Percentiles rank a stretch among this genome's conserved stretches.
phyloP scores from a whole-genome alignment of 2,797 vertebrate species.

The Synanceia verrucosa region DNA sequence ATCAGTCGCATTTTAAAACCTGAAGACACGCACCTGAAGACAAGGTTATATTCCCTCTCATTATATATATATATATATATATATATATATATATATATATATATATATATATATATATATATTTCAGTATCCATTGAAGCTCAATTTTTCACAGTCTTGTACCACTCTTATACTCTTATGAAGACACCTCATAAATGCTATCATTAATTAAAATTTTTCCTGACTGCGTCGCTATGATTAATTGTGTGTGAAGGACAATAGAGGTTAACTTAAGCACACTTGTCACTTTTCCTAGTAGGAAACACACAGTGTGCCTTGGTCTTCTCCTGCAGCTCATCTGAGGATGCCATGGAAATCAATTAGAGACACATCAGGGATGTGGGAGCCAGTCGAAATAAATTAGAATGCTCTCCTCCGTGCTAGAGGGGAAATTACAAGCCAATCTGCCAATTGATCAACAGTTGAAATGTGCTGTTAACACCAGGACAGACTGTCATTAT shows the following conservation, averaged over 20 bases:
- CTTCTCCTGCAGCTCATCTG: slow-evolving; percentile 27
- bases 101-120: too few relatives aligned
- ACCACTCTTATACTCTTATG: slow-evolving; percentile 32
- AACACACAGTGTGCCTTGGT: background rate
- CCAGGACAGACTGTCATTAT: slow-evolving; percentile 53
- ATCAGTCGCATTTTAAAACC: slow-evolving; percentile 45
- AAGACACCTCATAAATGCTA: slow-evolving; percentile 20
- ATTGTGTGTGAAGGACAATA: slow-evolving; percentile 42
- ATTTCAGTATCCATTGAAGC: slow-evolving; percentile 31
- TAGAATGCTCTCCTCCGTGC: slow-evolving; percentile 44
- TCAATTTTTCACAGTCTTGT: slow-evolving; percentile 44
- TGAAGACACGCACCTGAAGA: slow-evolving; percentile 52
- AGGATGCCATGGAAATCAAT: slow-evolving; percentile 70
- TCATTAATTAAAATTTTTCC: slow-evolving; percentile 37
- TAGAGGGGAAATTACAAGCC: slow-evolving; percentile 66
- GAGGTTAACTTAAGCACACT: slow-evolving; percentile 27
- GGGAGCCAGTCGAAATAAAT: slow-evolving; percentile 64
- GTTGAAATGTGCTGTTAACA: slow-evolving; percentile 55
- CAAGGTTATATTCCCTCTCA: slow-evolving; percentile 40
- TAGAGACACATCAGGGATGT: slow-evolving; percentile 62
- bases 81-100: too few relatives aligned
- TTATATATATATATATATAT: too few relatives aligned
- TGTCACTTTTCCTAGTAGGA: slow-evolving; percentile 3
- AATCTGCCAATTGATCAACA: slow-evolving; percentile 56
- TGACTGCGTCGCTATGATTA: slow-evolving; percentile 19